Conservation (phyloP, 2,113 vertebrate species). For the Misgurnus anguillicaudatus region DNA sequence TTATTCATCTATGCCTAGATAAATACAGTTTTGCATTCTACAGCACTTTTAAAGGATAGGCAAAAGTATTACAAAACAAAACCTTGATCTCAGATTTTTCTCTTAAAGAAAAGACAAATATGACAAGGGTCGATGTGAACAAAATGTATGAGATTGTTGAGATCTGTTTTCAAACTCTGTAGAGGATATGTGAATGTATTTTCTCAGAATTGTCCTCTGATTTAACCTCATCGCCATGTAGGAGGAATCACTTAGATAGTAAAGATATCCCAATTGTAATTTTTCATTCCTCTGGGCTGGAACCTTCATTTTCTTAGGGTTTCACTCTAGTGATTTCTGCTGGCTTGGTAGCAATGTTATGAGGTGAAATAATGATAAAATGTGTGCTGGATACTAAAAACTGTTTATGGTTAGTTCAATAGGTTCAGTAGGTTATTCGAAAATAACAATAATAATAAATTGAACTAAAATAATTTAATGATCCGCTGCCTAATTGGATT, state of each 20-base stretch:
- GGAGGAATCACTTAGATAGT: not conserved
- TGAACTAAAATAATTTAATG: not conserved
- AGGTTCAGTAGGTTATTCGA: not conserved
- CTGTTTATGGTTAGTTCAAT: not conserved
- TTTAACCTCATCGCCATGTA: not conserved
- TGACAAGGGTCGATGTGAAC: not conserved
- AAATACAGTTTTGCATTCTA: too few species aligned
- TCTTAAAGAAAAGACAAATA: too few species aligned
- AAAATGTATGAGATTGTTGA: not conserved
- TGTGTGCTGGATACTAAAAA: not conserved
- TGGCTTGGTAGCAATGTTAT: not conserved
- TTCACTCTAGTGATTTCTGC: not conserved
- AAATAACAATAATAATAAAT: slow-evolving; percentile 4
- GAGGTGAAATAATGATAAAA: not conserved
- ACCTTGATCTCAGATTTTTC: too few species aligned
- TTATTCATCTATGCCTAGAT: too few species aligned
- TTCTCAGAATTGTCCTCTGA: not conserved
- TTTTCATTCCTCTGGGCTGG: not conserved
- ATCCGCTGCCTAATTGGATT: slow-evolving; percentile 14
- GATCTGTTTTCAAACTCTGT: not conserved
- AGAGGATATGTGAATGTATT: not conserved
- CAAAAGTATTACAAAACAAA: too few species aligned
- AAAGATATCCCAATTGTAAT: not conserved
- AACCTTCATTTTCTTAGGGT: not conserved
- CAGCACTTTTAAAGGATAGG: too few species aligned